Evolutionary conservation across 1,140 invertebrate species (phyloP).

Genomic region (Papilio xuthus): DNA sequence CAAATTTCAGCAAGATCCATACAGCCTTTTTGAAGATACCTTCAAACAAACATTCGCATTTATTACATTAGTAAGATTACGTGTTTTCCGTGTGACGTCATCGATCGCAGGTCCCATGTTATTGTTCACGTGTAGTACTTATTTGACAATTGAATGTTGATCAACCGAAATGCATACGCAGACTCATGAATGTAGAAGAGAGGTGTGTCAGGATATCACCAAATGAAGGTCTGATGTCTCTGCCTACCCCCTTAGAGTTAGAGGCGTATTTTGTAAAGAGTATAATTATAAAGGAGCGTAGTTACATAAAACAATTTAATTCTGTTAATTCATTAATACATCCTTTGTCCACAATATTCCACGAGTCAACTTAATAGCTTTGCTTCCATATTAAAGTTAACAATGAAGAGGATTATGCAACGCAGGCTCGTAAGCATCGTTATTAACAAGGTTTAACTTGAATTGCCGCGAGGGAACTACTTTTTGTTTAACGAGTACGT

Average conservation of each 20-base stretch:
- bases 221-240: no score
- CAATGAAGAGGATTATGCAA: constrained; percentile 11
- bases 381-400: background rate
- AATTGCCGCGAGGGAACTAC: background rate
- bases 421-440: background rate
- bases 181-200: no score
- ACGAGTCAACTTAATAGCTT: background rate
- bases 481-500: background rate
- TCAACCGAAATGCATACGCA: no score
- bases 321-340: background rate
- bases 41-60: no score
- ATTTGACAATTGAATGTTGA: no score
- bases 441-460: constrained; percentile 7
- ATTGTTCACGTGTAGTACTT: background rate
- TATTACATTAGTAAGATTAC: no score
- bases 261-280: no score
- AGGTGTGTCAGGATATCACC: no score
- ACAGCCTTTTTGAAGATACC: no score
- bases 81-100: background rate
- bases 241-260: no score
- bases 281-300: background rate
- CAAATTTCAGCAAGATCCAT: no score
- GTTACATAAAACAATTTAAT: background rate
- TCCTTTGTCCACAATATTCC: constrained; percentile 6
- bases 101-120: background rate